Conservation (phyloP, 2,113 vertebrate species). For the Lophochroa leadbeateri region DNA sequence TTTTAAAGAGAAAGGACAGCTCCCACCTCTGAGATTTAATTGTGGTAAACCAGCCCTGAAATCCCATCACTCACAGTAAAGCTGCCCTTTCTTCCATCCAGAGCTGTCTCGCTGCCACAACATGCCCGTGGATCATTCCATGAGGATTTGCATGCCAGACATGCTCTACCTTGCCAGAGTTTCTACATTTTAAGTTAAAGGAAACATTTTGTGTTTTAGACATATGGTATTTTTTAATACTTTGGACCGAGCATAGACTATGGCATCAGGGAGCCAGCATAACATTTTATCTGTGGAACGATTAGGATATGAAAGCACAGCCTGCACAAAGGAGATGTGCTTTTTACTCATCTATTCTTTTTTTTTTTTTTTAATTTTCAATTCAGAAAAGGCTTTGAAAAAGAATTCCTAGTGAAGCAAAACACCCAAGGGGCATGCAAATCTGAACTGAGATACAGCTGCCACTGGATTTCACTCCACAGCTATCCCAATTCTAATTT, state of each 20-base stretch:
- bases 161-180: neutral
- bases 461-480: neutral
- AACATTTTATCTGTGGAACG: neutral
- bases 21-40: no score
- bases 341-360: neutral
- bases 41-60: neutral
- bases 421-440: neutral
- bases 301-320: neutral
- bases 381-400: neutral
- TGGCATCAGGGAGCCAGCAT: neutral
- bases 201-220: neutral
- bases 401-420: neutral
- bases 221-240: neutral
- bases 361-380: neutral
- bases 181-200: neutral
- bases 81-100: neutral
- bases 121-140: neutral
- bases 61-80: rapidly evolving
- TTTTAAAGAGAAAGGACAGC: neutral
- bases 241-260: neutral
- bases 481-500: neutral
- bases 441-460: neutral
- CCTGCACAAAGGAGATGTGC: neutral
- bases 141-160: rapidly evolving
- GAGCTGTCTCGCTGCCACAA: neutral